Evolutionary conservation across 2,797 vertebrate species (phyloP).

Genomic region (Mormyrops attenuatus): DNA sequence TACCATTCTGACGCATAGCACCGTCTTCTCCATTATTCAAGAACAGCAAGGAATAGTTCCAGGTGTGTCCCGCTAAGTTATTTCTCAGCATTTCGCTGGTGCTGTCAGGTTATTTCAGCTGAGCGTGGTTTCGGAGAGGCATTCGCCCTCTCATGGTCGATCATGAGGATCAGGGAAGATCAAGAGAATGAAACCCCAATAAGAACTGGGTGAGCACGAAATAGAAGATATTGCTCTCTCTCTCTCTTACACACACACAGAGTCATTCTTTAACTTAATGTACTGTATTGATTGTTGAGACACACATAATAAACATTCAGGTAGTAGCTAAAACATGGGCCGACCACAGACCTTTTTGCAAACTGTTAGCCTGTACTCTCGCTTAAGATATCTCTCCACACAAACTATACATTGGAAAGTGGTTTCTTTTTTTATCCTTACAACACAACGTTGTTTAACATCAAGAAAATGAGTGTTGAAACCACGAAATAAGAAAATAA

Average conservation of each 20-base stretch:
- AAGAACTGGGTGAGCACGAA: not conserved
- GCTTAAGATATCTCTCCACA: not conserved
- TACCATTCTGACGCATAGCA: not conserved
- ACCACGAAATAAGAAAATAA: not conserved
- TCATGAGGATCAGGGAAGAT: not conserved
- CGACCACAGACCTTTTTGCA: not conserved
- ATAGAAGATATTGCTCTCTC: not conserved
- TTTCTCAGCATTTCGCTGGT: not conserved
- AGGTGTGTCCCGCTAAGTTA: not conserved
- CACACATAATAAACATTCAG: not conserved
- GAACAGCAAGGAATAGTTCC: not conserved
- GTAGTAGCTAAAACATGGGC: not conserved
- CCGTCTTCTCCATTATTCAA: not conserved
- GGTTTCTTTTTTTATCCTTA: not conserved
- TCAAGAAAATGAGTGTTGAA: not conserved
- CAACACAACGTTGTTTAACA: not conserved
- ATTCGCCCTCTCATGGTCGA: not conserved
- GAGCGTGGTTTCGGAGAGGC: not conserved
- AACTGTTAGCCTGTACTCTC: not conserved
- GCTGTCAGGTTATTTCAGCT: constrained; percentile 9
- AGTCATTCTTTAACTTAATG: not conserved
- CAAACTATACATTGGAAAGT: not conserved
- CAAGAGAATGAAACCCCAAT: not conserved
- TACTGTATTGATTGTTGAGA: not conserved
- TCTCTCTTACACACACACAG: not conserved